Evolutionary conservation across 2,113 vertebrate genomes (phyloP).

Genomic region (Sterna hirundo): DNA sequence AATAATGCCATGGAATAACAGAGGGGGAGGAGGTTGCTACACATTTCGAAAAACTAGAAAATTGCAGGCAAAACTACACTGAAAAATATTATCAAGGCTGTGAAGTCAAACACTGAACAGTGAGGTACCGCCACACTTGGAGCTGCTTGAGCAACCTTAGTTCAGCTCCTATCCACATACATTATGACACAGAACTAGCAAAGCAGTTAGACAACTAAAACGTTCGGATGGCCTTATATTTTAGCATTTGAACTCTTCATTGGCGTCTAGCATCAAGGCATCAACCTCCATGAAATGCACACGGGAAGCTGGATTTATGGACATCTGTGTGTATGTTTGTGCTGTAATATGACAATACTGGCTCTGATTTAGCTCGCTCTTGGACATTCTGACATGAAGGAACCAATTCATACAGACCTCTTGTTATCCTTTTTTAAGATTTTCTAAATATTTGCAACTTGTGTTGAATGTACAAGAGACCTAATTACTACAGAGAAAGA

Average conservation of each 20-base stretch:
- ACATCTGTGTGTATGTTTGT: neutral
- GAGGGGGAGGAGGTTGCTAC: neutral
- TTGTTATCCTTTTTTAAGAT: neutral
- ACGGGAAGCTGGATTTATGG: neutral
- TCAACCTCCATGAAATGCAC: too few relatives aligned
- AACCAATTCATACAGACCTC: neutral
- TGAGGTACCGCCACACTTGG: neutral
- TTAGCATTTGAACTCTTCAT: neutral
- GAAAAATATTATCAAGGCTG: neutral
- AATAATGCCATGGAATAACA: neutral
- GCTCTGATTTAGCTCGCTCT: neutral
- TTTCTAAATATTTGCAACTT: neutral
- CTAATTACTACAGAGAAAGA: neutral
- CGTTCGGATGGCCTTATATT: neutral
- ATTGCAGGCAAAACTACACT: neutral
- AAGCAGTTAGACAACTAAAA: neutral
- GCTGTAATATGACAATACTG: accelerated
- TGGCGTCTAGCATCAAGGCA: neutral
- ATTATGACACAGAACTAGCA: neutral
- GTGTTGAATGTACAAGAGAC: neutral
- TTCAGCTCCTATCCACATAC: neutral
- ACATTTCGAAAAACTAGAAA: neutral
- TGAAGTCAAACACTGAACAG: neutral
- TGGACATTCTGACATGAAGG: neutral
- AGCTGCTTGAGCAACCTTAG: neutral